Conservation (phyloP, 2,888 invertebrate species). For the Isotomurus palustris region DNA sequence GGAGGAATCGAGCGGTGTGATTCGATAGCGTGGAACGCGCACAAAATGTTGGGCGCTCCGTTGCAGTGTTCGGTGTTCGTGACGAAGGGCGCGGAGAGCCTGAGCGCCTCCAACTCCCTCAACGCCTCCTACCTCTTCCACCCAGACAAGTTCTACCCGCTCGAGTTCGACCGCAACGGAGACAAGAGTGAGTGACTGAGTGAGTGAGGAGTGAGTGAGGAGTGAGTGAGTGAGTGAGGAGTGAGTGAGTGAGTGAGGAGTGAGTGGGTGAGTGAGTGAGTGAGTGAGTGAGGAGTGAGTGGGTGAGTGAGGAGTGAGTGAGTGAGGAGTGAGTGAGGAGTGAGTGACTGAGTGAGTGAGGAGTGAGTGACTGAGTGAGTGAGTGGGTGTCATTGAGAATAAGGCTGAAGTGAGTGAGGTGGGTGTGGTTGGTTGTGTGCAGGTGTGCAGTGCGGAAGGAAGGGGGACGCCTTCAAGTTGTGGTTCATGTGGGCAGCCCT, state of each 20-base stretch:
- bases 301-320: constrained; percentile 72
- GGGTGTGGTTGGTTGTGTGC: constrained; percentile 45
- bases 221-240: background rate
- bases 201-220: background rate
- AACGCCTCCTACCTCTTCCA: constrained; percentile 74
- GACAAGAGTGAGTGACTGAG: constrained; percentile 62
- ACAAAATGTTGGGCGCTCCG: constrained; percentile 77
- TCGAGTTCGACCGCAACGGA: constrained; percentile 67
- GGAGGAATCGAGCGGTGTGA: constrained; percentile 67
- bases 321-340: background rate
- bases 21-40: constrained; percentile 80
- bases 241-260: too few relatives aligned
- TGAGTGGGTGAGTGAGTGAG: background rate
- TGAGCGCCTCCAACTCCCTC: constrained; percentile 66
- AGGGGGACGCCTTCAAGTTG: constrained; percentile 85
- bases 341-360: background rate
- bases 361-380: too few relatives aligned
- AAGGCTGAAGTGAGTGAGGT: background rate
- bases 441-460: constrained; percentile 81
- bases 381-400: too few relatives aligned
- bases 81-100: constrained; percentile 57
- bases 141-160: constrained; percentile 78
- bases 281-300: constrained; percentile 63
- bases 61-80: constrained; percentile 71
- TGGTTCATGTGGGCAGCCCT: constrained; percentile 89